phyloP scores from a whole-genome alignment of 1,140 invertebrate species.

The Bombus pascuorum region DNA sequence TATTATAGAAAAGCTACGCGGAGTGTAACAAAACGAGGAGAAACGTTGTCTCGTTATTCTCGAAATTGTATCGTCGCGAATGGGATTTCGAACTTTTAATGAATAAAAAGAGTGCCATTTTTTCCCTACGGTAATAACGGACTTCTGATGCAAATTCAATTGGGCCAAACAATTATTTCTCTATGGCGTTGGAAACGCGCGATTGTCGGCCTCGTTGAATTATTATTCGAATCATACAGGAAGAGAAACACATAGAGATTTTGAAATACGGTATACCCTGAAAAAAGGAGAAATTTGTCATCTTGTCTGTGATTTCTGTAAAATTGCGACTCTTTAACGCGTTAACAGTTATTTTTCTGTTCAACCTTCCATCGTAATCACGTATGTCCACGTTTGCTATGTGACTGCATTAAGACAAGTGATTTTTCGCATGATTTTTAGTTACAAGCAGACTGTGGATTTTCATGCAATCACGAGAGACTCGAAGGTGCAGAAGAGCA shows the following conservation, averaged over 20 bases:
- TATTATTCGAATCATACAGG: not conserved
- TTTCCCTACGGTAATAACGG: not conserved
- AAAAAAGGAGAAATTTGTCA: no score
- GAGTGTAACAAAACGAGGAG: not conserved
- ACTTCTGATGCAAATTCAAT: slow-evolving; percentile 32
- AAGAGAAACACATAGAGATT: not conserved
- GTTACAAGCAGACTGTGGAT: no score
- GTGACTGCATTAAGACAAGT: no score
- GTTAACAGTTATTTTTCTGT: no score
- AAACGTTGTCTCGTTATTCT: not conserved
- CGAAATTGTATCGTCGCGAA: not conserved
- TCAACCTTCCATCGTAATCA: no score
- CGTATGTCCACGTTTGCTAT: no score
- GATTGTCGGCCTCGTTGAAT: not conserved
- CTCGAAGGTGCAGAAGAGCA: no score
- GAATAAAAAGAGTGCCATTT: slow-evolving; percentile 17
- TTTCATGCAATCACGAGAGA: no score
- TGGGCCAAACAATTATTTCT: slow-evolving; percentile 14
- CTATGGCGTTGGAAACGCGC: not conserved
- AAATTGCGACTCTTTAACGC: no score
- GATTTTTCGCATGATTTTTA: no score
- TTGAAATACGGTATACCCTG: not conserved
- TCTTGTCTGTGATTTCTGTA: no score
- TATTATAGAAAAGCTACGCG: no score
- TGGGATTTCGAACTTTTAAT: slow-evolving; percentile 21